phyloP scores from a whole-genome alignment of 2,113 vertebrate genomes.

The Tachycineta bicolor region DNA sequence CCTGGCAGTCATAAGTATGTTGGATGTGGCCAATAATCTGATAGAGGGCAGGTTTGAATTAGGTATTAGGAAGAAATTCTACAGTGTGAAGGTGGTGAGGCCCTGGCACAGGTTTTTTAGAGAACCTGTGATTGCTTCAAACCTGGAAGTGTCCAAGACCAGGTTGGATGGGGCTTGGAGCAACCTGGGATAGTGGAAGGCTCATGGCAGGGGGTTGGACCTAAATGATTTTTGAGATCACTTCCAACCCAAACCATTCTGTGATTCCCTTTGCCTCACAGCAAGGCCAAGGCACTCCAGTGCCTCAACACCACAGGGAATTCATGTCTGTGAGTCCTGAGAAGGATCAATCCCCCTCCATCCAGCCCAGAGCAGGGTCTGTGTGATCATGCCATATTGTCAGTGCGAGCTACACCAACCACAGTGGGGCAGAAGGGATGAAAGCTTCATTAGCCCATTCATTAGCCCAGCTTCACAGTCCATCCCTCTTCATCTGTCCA shows the following conservation, averaged over 20 bases:
- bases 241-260: not conserved
- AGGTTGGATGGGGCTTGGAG: not conserved
- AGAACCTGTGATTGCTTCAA: not conserved
- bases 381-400: not conserved
- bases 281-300: not conserved
- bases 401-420: not conserved
- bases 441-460: not conserved
- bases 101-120: not conserved
- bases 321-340: not conserved
- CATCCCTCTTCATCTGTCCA: too few species aligned
- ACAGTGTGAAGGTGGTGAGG: not conserved
- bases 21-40: not conserved
- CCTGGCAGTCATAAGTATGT: not conserved
- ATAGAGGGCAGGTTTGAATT: not conserved
- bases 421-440: not conserved
- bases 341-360: not conserved
- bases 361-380: not conserved
- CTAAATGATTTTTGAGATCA: rapidly evolving
- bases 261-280: not conserved
- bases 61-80: not conserved
- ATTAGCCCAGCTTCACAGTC: too few species aligned
- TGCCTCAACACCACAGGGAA: not conserved
- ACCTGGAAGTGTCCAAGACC: not conserved
- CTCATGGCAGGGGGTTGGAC: not conserved
- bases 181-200: not conserved